Conservation (phyloP, 2,797 vertebrate genomes). For the Rhabdophis nuchalis region DNA sequence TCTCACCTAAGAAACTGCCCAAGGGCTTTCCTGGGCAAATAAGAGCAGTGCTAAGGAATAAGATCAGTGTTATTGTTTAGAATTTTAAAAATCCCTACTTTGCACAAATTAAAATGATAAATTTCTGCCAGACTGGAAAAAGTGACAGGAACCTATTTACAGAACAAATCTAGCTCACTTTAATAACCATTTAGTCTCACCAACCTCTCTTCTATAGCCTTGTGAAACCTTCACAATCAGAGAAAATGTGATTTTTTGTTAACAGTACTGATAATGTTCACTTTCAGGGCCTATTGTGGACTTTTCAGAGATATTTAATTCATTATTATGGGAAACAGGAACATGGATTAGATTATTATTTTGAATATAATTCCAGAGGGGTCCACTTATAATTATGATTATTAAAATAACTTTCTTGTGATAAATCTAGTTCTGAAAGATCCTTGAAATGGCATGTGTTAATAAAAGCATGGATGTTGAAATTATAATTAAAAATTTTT, state of each 20-base stretch:
- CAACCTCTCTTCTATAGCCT: background rate
- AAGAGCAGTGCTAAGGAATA: background rate
- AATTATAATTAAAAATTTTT: background rate
- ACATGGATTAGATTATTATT: background rate
- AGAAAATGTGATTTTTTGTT: background rate
- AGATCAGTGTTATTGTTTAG: background rate
- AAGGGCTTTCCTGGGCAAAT: background rate
- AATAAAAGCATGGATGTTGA: background rate
- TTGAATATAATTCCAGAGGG: background rate
- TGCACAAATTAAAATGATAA: background rate
- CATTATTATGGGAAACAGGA: background rate
- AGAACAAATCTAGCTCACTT: background rate
- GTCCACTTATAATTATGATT: background rate
- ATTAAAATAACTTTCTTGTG: background rate
- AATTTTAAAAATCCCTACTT: background rate
- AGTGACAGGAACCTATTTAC: background rate
- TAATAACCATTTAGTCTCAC: background rate
- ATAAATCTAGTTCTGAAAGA: background rate
- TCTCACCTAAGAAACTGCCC: background rate
- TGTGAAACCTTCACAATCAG: background rate
- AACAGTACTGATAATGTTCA: too few species aligned
- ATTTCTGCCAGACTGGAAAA: background rate
- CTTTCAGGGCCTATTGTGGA: background rate
- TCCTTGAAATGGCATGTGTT: background rate
- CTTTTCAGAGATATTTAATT: background rate